Evolutionary conservation across 2,797 vertebrate species (phyloP).

Genomic region (Hypotaenidia okinawae): DNA sequence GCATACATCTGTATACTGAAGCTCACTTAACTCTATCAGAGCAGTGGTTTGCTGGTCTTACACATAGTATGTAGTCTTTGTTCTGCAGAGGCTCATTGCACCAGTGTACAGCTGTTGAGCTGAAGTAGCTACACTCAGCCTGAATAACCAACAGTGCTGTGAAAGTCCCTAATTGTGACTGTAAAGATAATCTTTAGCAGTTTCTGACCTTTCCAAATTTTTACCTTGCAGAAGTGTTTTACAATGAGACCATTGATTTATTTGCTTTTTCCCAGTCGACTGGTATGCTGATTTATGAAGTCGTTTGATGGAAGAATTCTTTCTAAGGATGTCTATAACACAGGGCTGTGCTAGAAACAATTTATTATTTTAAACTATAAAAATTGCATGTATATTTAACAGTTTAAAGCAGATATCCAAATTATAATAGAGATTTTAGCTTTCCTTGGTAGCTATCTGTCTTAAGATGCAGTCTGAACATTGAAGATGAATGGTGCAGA

Average conservation of each 20-base stretch:
- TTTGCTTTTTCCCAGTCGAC: background rate
- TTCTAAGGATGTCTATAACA: background rate
- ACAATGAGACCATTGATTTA: background rate
- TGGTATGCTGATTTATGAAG: background rate
- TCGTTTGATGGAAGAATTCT: background rate
- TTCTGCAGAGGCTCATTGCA: background rate
- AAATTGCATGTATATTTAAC: background rate
- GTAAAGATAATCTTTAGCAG: background rate
- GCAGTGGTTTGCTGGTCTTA: background rate
- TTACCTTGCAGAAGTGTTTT: background rate
- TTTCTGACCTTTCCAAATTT: slow-evolving; percentile 5
- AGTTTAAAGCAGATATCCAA: background rate
- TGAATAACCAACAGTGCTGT: background rate
- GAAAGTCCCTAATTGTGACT: background rate
- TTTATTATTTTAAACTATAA: background rate
- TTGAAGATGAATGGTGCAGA: background rate
- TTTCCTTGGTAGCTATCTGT: background rate
- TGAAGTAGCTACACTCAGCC: background rate
- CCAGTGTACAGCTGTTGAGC: background rate
- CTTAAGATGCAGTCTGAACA: background rate
- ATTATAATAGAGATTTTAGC: background rate
- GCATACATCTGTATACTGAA: background rate
- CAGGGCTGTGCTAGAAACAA: background rate
- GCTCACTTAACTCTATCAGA: background rate
- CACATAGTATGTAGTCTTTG: fast-evolving